phyloP scores from a whole-genome alignment of 1,140 invertebrate genomes.

The Dinothrombium tinctorium region DNA sequence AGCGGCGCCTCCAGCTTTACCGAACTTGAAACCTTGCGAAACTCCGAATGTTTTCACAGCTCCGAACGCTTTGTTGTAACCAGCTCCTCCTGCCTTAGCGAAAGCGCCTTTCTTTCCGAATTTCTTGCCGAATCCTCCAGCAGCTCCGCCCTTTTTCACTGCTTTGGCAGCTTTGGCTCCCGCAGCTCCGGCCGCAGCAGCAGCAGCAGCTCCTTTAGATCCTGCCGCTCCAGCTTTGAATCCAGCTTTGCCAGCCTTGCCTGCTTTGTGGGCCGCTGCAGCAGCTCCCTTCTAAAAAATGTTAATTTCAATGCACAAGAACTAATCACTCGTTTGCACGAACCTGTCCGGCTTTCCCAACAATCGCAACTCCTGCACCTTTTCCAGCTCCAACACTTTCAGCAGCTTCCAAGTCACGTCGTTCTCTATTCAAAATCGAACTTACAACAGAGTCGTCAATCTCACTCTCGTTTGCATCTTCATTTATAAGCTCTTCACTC shows the following conservation, averaged over 20 bases:
- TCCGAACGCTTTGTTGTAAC: constrained; percentile 8
- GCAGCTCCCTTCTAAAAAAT: neutral
- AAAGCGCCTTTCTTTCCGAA: constrained; percentile 8
- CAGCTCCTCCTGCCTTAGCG: constrained; percentile 8
- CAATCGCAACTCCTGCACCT: neutral
- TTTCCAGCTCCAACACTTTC: neutral
- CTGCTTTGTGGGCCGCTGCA: neutral
- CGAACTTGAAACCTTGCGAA: constrained; percentile 10
- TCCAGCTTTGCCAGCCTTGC: neutral
- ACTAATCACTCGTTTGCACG: neutral
- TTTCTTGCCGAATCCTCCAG: constrained; percentile 3
- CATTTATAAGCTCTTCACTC: no score
- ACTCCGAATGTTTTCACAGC: constrained; percentile 8
- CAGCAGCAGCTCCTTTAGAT: neutral
- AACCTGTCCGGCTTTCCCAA: neutral
- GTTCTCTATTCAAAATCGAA: no score
- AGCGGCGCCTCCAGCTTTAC: constrained; percentile 6
- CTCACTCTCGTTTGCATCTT: no score
- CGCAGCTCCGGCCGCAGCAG: neutral
- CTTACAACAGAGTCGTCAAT: no score
- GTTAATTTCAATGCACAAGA: neutral
- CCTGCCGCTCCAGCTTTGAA: neutral
- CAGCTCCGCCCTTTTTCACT: neutral
- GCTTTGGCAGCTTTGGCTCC: neutral
- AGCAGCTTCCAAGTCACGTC: no score